Conservation (phyloP, 2,888 invertebrate genomes). For the Stegophylla sp. region DNA sequence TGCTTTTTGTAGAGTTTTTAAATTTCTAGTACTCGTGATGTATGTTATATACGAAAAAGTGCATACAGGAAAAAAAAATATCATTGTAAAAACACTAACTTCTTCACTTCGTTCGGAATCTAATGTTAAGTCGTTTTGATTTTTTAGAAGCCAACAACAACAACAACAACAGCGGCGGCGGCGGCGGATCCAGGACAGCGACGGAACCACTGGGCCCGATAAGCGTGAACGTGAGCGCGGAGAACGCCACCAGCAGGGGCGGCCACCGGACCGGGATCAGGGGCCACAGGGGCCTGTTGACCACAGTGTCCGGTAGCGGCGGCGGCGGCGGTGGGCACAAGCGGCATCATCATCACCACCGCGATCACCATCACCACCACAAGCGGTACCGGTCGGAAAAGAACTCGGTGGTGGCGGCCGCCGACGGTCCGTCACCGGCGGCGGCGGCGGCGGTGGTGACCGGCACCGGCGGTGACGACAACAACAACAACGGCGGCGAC, state of each 20-base stretch:
- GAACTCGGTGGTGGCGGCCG: not conserved
- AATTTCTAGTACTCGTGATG: no score
- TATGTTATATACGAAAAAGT: no score
- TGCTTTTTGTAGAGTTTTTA: no score
- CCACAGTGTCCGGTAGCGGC: constrained; percentile 40
- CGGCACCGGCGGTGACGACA: not conserved
- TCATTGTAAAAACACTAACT: no score
- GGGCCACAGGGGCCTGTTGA: constrained; percentile 60
- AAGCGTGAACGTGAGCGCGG: constrained; percentile 62
- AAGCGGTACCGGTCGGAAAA: constrained; percentile 43
- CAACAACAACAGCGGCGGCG: no score
- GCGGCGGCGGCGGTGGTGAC: not conserved
- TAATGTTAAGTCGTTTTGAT: no score
- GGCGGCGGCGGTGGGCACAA: constrained; percentile 48
- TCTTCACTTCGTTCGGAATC: no score
- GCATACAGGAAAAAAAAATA: no score
- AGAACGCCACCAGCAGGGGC: not conserved
- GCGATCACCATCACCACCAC: constrained; percentile 35
- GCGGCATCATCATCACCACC: constrained; percentile 21
- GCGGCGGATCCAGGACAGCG: constrained; percentile 11
- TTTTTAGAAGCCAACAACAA: constrained; percentile 8
- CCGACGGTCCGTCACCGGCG: not conserved
- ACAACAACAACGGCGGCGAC: constrained; percentile 18
- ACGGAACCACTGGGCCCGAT: constrained; percentile 63
- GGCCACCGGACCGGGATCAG: constrained; percentile 59